Evolutionary conservation across 2,888 invertebrate genomes (phyloP).

Genomic region (Hydraecia micacea): DNA sequence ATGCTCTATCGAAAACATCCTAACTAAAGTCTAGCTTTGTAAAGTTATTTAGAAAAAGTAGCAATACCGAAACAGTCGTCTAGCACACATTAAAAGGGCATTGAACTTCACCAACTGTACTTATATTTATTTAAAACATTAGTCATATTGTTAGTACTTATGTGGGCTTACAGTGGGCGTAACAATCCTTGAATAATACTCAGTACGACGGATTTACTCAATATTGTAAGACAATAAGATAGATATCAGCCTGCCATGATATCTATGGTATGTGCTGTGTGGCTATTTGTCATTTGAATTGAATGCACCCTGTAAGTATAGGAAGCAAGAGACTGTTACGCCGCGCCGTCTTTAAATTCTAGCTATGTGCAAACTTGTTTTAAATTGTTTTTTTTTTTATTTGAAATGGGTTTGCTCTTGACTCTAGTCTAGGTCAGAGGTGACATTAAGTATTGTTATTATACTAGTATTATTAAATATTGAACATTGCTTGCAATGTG

Average conservation of each 20-base stretch:
- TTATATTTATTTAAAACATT: slow-evolving; percentile 42
- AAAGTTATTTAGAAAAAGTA: slow-evolving; percentile 24
- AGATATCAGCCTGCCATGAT: slow-evolving; percentile 9
- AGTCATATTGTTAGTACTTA: slow-evolving; percentile 28
- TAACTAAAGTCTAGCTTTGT: slow-evolving; percentile 30
- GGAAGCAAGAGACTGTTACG: background rate
- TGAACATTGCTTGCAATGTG: background rate
- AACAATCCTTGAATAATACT: slow-evolving; percentile 17
- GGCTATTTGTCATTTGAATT: slow-evolving; percentile 33
- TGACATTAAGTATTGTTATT: background rate
- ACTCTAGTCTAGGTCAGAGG: too few species aligned
- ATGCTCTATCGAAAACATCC: slow-evolving; percentile 19
- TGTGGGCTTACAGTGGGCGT: slow-evolving; percentile 32
- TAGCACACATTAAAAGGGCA: slow-evolving; percentile 48
- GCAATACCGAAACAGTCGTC: slow-evolving; percentile 23
- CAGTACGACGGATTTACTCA: slow-evolving; percentile 20
- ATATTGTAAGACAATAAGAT: slow-evolving; percentile 32
- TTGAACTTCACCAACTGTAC: slow-evolving; percentile 46
- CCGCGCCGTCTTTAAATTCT: background rate
- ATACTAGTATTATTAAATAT: background rate
- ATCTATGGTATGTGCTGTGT: slow-evolving; percentile 22
- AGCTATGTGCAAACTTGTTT: background rate
- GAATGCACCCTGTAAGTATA: slow-evolving; percentile 16
- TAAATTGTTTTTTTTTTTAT: too few species aligned
- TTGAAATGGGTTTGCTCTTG: too few species aligned